phyloP scores from a whole-genome alignment of 2,113 vertebrate genomes.

The Nibea coibor region DNA sequence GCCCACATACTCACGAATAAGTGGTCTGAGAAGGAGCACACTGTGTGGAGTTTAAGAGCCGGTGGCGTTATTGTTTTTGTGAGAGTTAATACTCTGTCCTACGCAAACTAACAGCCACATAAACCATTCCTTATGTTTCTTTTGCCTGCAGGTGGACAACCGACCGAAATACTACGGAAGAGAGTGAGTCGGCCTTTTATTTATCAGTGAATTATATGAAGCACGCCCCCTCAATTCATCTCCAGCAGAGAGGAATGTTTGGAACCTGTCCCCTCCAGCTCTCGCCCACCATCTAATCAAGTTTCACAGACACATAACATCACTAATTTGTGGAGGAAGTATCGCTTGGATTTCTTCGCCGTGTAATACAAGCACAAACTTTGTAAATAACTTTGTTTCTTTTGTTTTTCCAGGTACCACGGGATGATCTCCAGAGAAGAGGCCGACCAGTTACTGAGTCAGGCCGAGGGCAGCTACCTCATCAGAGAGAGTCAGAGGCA shows the following conservation, averaged over 20 bases:
- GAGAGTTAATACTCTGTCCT: neutral
- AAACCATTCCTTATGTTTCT: slow-evolving; percentile 1
- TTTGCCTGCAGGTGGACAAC: slow-evolving; percentile 90
- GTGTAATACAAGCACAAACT: no score
- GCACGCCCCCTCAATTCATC: neutral
- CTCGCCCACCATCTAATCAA: no score
- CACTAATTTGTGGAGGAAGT: neutral
- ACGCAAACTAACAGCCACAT: neutral
- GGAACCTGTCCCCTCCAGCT: no score
- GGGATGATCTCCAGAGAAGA: slow-evolving; percentile 99
- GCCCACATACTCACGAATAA: slow-evolving; percentile 31
- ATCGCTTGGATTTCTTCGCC: neutral
- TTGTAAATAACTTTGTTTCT: no score
- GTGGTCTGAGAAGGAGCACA: neutral
- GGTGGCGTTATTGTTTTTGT: neutral
- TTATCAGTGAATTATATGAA: neutral
- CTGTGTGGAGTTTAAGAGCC: neutral
- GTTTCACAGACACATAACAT: neutral
- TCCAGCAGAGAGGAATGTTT: no score
- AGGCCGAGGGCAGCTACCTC: slow-evolving; percentile 98
- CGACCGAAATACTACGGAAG: slow-evolving; percentile 98
- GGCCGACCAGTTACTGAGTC: slow-evolving; percentile 93
- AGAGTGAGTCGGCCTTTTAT: slow-evolving; percentile 89
- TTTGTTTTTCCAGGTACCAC: slow-evolving; percentile 87
- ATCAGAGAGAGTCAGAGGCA: slow-evolving; percentile 99